These are phyloP conservation scores for Caenorhabditis imperialis DNA, from an alignment of 2,888 invertebrate species.

Conservation along the genomic window DNA sequence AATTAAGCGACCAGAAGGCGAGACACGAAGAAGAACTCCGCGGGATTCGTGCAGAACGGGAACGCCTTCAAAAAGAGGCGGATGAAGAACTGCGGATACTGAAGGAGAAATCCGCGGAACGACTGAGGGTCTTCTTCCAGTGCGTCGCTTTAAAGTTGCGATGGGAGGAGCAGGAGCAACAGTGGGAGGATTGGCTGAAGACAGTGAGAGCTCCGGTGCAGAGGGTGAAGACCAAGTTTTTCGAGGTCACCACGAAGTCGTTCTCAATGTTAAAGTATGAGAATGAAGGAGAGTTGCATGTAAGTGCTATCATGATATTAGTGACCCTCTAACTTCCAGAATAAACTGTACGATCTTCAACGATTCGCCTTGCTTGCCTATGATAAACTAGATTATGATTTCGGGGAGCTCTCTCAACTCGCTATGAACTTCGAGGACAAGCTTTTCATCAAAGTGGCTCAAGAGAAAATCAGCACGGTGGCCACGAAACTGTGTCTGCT, in stretches of 20 bases:
- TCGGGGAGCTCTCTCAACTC: background rate
- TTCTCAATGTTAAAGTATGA: background rate
- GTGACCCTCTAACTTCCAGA: background rate
- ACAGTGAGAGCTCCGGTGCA: conserved; percentile 4
- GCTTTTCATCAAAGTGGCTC: background rate
- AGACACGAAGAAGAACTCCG: too few relatives aligned
- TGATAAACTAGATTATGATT: conserved; percentile 1
- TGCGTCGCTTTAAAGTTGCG: conserved; percentile 11
- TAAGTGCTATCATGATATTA: background rate
- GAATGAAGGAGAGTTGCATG: conserved; percentile 4
- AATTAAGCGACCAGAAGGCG: conserved; percentile 15
- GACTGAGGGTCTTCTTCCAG: conserved; percentile 11
- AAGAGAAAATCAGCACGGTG: background rate
- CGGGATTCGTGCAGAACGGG: background rate
- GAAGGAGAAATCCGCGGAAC: conserved; percentile 2
- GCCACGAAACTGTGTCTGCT: conserved; percentile 8
- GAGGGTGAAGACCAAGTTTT: conserved; percentile 6
- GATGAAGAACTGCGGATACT: conserved; percentile 12
- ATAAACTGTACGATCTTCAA: background rate
- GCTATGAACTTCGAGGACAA: background rate
- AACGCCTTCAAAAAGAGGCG: conserved; percentile 3
- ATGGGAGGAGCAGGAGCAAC: conserved; percentile 25
- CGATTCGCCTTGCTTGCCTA: background rate
- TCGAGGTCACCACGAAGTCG: background rate
- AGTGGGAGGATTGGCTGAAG: conserved; percentile 19